Conservation (phyloP, 2,797 vertebrate genomes). For the Chloroceryle inda region DNA sequence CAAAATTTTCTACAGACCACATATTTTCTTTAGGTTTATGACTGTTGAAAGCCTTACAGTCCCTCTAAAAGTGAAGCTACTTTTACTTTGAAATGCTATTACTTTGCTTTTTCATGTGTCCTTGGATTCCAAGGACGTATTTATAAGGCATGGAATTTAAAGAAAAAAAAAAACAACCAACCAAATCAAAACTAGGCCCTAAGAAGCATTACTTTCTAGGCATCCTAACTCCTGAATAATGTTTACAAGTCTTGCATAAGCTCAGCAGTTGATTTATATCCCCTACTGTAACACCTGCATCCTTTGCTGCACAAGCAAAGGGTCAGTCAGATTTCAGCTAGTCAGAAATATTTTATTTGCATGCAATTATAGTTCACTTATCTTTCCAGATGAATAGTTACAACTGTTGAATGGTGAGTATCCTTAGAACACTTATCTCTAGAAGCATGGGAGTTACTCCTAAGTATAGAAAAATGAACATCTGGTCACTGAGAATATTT, state of each 20-base stretch:
- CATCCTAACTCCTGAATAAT: not conserved
- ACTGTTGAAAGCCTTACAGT: not conserved
- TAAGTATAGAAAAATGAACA: not conserved
- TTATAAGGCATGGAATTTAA: not conserved
- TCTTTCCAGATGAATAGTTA: not conserved
- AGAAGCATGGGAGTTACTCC: not conserved
- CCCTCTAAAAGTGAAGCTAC: not conserved
- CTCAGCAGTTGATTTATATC: not conserved
- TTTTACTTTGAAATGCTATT: not conserved
- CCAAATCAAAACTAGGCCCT: not conserved
- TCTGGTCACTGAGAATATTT: not conserved
- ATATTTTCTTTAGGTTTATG: not conserved
- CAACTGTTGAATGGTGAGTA: not conserved
- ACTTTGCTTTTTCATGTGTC: not conserved
- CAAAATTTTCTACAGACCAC: not conserved
- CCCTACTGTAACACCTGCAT: not conserved
- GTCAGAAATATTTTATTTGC: not conserved
- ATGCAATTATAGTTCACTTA: not conserved
- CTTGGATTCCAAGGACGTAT: not conserved
- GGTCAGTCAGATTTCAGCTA: not conserved
- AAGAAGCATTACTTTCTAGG: not conserved
- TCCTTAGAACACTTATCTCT: not conserved
- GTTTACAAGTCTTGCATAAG: not conserved
- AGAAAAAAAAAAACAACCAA: not conserved
- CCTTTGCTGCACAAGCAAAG: not conserved